A percentile compares a stretch with the other conserved stretches of the same genome.
phyloP scores from a whole-genome alignment of 2,888 invertebrate genomes.

The Antitype chi region DNA sequence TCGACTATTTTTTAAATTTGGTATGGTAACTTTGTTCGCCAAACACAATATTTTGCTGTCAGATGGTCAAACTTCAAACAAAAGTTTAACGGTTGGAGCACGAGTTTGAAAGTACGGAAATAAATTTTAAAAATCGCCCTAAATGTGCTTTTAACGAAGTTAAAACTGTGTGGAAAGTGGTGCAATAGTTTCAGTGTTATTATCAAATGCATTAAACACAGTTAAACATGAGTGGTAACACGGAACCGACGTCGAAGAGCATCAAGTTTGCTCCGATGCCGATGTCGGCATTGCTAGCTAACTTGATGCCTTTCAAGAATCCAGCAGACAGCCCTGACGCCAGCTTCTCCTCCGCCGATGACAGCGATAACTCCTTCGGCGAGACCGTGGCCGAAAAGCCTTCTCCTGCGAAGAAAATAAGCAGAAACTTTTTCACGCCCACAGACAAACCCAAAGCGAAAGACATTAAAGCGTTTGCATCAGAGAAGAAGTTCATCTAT shows the following conservation, averaged over 20 bases:
- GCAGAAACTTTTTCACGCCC: constrained; percentile 76
- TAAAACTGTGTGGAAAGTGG: constrained; percentile 30
- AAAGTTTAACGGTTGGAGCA: constrained; percentile 55
- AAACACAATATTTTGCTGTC: constrained; percentile 23
- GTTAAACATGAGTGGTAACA: constrained; percentile 79
- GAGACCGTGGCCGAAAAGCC: constrained; percentile 77
- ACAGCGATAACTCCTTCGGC: constrained; percentile 81
- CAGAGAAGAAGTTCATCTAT: constrained; percentile 76
- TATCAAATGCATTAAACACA: constrained; percentile 48
- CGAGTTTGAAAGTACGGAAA: constrained; percentile 39
- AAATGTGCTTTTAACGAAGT: constrained; percentile 16
- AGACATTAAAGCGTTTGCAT: constrained; percentile 75
- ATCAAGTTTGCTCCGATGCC: constrained; percentile 87
- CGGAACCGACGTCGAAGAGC: constrained; percentile 84
- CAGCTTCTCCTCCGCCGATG: constrained; percentile 80
- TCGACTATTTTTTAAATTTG: constrained; percentile 1
- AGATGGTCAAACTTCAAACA: constrained; percentile 52
- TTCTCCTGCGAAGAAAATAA: constrained; percentile 68
- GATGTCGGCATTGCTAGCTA: constrained; percentile 85
- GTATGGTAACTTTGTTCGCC: background rate
- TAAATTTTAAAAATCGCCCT: constrained; percentile 6
- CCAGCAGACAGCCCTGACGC: constrained; percentile 77
- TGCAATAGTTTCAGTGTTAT: constrained; percentile 2
- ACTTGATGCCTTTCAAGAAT: constrained; percentile 80
- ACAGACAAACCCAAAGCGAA: constrained; percentile 73